These are phyloP conservation scores for Cheirogaleus major DNA, from an alignment of 2,797 vertebrate species.

Conservation along the genomic window DNA sequence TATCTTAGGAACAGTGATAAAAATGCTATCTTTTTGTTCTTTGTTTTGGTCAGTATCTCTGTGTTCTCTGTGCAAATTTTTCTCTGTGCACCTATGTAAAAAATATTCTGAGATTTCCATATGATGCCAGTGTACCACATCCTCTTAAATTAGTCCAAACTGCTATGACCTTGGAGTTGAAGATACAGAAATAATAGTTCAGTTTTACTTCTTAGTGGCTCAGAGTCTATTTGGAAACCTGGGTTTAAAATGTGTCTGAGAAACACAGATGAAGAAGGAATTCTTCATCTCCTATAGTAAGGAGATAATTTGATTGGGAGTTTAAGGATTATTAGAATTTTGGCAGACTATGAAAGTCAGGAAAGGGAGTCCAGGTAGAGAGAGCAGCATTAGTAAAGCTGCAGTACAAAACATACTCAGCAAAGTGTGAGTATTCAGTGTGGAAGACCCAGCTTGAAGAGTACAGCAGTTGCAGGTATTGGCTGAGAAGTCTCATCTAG, in stretches of 20 bases:
- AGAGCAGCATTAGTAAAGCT: neutral
- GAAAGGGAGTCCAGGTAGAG: neutral
- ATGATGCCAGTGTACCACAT: neutral
- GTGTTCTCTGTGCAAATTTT: neutral
- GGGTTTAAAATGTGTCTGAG: neutral
- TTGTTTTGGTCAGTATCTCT: neutral
- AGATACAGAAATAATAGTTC: neutral
- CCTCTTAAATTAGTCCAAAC: neutral
- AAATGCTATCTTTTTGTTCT: neutral
- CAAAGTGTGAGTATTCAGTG: neutral
- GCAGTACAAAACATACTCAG: neutral
- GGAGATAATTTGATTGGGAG: neutral
- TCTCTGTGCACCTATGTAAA: neutral
- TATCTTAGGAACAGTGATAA: neutral
- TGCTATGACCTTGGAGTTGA: neutral
- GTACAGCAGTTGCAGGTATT: fast-evolving
- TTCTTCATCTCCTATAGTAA: neutral
- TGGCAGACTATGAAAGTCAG: neutral
- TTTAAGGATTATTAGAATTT: neutral
- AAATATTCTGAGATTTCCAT: neutral
- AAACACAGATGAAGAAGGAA: neutral
- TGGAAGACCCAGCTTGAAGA: neutral
- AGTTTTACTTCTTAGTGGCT: neutral
- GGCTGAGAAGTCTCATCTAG: neutral
- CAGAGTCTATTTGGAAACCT: neutral